phyloP scores from a whole-genome alignment of 2,113 vertebrate species.

The Seriola quinqueradiata region DNA sequence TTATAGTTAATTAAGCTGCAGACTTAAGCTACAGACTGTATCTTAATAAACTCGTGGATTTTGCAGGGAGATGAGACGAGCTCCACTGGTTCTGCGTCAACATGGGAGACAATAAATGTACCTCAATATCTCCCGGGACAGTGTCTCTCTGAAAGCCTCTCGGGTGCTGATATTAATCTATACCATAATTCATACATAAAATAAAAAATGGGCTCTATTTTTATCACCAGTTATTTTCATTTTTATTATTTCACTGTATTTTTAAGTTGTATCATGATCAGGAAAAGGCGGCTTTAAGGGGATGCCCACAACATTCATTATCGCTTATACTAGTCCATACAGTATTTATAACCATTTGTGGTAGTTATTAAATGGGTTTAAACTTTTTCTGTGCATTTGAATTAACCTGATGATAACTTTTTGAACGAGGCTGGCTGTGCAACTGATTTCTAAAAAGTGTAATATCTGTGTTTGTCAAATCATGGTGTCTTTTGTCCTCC shows the following conservation, averaged over 20 bases:
- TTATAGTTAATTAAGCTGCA: conserved; percentile 18
- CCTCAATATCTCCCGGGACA: conserved; percentile 37
- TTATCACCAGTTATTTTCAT: background rate
- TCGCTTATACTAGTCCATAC: background rate
- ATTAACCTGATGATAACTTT: conserved; percentile 1
- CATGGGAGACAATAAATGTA: conserved; percentile 32
- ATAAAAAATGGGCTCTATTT: background rate
- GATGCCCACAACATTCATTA: background rate
- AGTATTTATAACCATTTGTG: background rate
- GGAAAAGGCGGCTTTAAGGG: background rate
- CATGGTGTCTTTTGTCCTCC: background rate
- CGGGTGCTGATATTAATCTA: conserved; percentile 4
- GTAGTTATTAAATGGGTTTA: background rate
- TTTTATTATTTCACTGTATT: background rate
- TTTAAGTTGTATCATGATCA: conserved; percentile 12
- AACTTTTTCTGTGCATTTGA: background rate
- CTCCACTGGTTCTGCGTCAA: conserved; percentile 19
- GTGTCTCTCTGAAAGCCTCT: conserved; percentile 7
- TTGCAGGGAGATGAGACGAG: conserved; percentile 31
- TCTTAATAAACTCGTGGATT: conserved; percentile 36
- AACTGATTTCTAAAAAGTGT: background rate
- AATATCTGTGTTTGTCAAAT: background rate
- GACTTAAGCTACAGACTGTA: conserved; percentile 19
- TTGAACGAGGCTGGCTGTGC: background rate
- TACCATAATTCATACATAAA: background rate